phyloP scores from a whole-genome alignment of 2,797 vertebrate species.

The Notoglanidium macrostoma region DNA sequence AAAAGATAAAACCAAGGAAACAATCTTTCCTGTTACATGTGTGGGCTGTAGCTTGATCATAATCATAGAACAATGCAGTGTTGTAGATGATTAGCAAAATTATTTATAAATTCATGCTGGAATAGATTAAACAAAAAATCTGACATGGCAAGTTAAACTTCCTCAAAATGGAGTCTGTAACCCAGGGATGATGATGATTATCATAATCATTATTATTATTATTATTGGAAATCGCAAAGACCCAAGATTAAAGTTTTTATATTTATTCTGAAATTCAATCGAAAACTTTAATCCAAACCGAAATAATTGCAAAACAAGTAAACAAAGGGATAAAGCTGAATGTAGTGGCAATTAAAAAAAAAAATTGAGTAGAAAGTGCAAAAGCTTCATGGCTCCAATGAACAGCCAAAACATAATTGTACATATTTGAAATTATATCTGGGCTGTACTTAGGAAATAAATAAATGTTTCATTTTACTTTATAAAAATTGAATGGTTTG shows the following conservation, averaged over 20 bases:
- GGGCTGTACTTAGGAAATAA: not conserved
- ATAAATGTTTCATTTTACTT: not conserved
- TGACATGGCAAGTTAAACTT: not conserved
- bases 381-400: not conserved
- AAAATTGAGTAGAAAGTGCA: not conserved
- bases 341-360: not conserved
- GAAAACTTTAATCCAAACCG: not conserved
- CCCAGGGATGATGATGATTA: too few species aligned
- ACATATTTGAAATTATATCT: not conserved
- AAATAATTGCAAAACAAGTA: not conserved
- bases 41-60: not conserved
- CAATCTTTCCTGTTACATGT: not conserved
- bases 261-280: not conserved
- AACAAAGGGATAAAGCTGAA: not conserved
- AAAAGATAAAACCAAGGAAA: not conserved
- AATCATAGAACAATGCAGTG: too few species aligned
- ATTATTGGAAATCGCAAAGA: not conserved
- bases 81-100: not conserved
- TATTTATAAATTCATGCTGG: not conserved
- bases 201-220: not conserved
- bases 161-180: too few species aligned
- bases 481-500: not conserved
- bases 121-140: not conserved
- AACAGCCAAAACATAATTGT: not conserved
- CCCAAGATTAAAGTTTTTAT: not conserved